Percentiles rank a stretch among this genome's conserved stretches.
These are phyloP conservation scores for Ptychodera flava DNA, from an alignment of 35 echinoderm and acorn worm genomes.

Conservation along the genomic window DNA sequence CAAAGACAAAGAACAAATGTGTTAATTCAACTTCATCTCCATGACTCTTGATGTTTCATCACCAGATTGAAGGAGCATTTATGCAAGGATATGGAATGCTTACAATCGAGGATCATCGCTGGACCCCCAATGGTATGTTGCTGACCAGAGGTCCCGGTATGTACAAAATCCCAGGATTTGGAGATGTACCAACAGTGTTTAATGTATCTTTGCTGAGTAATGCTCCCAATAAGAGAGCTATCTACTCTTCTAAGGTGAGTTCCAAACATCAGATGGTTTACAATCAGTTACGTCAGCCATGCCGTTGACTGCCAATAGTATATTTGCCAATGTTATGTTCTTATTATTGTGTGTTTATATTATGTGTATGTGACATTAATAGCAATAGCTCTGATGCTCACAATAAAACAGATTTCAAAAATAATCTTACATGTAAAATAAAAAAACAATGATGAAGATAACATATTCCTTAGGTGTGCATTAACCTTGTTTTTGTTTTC, in stretches of 20 bases:
- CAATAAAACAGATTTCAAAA: too few relatives aligned
- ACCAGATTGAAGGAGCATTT: conserved; percentile 31
- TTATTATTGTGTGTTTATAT: too few relatives aligned
- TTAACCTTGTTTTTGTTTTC: neutral
- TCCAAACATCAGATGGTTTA: too few relatives aligned
- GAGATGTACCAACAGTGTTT: conserved; percentile 6
- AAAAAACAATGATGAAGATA: neutral
- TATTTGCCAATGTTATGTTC: too few relatives aligned
- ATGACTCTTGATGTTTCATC: too few relatives aligned
- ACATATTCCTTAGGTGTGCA: neutral
- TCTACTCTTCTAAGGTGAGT: conserved; percentile 36
- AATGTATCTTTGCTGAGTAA: conserved; percentile 19
- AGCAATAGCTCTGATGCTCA: too few relatives aligned
- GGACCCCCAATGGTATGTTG: neutral
- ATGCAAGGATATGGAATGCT: conserved; percentile 31
- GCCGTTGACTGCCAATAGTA: too few relatives aligned
- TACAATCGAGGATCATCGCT: conserved; percentile 18
- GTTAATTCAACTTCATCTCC: too few relatives aligned
- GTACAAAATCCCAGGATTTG: conserved; percentile 21
- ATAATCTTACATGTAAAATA: neutral
- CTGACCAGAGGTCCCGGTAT: conserved; percentile 23
- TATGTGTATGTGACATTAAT: too few relatives aligned
- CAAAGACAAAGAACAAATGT: too few relatives aligned
- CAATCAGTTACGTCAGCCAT: too few relatives aligned
- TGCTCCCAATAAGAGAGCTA: conserved; percentile 9